Evolutionary conservation across 2,797 vertebrate genomes (phyloP).

Genomic region (Lates japonicus): DNA sequence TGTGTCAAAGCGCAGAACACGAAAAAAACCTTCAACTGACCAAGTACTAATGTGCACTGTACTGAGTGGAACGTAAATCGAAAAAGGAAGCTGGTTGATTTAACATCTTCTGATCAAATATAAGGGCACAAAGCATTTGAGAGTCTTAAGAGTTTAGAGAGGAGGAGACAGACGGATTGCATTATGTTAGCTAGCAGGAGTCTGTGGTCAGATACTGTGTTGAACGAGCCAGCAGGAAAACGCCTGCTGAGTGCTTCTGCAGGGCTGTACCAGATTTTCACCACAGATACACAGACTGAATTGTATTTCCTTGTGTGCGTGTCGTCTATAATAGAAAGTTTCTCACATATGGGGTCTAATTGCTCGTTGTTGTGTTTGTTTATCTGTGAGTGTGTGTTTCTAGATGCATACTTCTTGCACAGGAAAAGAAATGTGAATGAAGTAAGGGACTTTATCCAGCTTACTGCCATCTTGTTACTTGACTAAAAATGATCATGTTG

Average conservation of each 20-base stretch:
- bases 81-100: constrained; percentile 30
- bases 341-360: constrained; percentile 8
- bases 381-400: background rate
- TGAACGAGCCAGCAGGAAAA: constrained; percentile 64
- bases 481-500: background rate
- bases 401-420: background rate
- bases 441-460: background rate
- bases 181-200: constrained; percentile 78
- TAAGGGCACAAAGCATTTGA: constrained; percentile 43
- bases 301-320: constrained; percentile 19
- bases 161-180: constrained; percentile 71
- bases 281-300: constrained; percentile 47
- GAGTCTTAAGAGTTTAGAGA: constrained; percentile 40
- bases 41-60: background rate
- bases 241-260: constrained; percentile 69
- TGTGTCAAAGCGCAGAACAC: background rate
- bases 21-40: background rate
- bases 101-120: constrained; percentile 46
- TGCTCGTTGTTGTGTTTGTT: constrained; percentile 17
- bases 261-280: constrained; percentile 52
- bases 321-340: constrained; percentile 15
- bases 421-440: background rate
- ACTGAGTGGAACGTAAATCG: background rate
- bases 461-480: background rate
- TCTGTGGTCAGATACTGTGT: constrained; percentile 63